Evolutionary conservation across 2,797 vertebrate genomes (phyloP).

Genomic region (Sebastes dallii): DNA sequence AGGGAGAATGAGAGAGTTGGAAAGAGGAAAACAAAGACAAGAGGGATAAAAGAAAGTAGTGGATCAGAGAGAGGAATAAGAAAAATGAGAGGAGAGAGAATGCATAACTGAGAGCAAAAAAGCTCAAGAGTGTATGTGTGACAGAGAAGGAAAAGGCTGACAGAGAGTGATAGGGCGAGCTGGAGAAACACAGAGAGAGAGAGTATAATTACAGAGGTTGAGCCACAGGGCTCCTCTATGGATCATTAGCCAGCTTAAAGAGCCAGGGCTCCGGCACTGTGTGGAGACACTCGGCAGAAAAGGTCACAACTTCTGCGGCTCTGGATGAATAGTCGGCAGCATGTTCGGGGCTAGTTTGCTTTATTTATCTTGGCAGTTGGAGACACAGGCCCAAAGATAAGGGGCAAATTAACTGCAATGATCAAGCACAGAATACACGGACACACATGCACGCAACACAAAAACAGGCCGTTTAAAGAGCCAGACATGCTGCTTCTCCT

Average conservation of each 20-base stretch:
- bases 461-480: neutral
- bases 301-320: conserved; percentile 60
- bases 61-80: conserved; percentile 22
- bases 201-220: conserved; percentile 72
- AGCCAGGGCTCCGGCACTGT: conserved; percentile 40
- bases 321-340: conserved; percentile 19
- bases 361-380: conserved; percentile 38
- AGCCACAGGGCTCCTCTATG: conserved; percentile 63
- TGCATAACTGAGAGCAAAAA: neutral
- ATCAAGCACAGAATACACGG: neutral
- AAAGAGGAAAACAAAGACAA: conserved; percentile 19
- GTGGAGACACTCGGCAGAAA: conserved; percentile 41
- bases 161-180: conserved; percentile 47
- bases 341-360: conserved; percentile 12
- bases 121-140: conserved; percentile 3
- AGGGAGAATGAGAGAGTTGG: neutral
- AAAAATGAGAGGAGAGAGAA: neutral
- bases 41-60: conserved; percentile 12
- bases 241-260: conserved; percentile 75
- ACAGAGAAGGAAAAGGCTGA: conserved; percentile 36
- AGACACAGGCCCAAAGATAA: conserved; percentile 32
- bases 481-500: neutral
- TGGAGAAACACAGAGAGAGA: conserved; percentile 22
- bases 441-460: neutral
- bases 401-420: conserved; percentile 25